A percentile compares a stretch with the other conserved stretches of the same genome.
phyloP scores from a whole-genome alignment of 2,113 vertebrate genomes.

The Plecturocebus donacophilus region DNA sequence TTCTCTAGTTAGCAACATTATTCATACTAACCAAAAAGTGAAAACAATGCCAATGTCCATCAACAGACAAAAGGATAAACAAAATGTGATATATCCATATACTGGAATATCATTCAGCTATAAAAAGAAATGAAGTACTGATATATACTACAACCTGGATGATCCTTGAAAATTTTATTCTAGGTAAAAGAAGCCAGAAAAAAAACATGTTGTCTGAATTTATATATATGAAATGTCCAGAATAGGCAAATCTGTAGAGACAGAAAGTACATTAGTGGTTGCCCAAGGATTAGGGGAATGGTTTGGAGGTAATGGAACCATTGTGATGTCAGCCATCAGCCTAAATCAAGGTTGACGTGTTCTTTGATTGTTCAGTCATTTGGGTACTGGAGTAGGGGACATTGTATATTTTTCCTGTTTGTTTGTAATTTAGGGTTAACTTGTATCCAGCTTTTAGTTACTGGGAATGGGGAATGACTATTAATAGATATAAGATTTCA shows the following conservation, averaged over 20 bases:
- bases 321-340: neutral
- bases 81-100: neutral
- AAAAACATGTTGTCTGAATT: neutral
- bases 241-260: neutral
- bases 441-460: conserved; percentile 16
- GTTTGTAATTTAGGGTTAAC: neutral
- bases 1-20: no score
- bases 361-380: neutral
- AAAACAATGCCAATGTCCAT: neutral
- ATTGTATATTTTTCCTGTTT: neutral
- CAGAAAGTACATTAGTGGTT: neutral
- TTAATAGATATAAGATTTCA: neutral
- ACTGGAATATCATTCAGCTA: neutral
- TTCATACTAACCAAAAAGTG: neutral
- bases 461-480: neutral
- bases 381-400: neutral
- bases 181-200: neutral
- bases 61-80: neutral
- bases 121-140: neutral
- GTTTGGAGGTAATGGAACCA: neutral
- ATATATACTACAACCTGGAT: neutral
- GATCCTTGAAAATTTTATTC: neutral
- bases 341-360: neutral
- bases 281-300: neutral
- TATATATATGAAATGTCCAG: neutral